Percentiles rank a stretch among this genome's conserved stretches.
Conservation (phyloP, 2,888 invertebrate genomes). For the Aphrophora alni region DNA sequence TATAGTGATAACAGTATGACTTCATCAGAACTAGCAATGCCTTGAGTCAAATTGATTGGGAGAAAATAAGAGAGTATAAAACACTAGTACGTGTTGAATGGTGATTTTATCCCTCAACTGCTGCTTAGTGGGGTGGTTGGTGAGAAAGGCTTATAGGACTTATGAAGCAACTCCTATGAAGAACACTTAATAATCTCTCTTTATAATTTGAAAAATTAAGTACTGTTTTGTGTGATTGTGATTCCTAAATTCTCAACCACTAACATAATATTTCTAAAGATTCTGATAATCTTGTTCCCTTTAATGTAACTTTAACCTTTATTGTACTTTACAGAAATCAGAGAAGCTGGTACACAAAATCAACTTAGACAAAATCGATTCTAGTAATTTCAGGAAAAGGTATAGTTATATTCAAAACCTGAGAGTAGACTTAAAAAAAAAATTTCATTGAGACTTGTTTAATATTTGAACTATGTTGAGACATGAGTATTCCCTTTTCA, state of each 20-base stretch:
- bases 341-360: too few species aligned
- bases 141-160: slow-evolving; percentile 50
- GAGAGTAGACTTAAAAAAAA: too few species aligned
- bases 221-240: slow-evolving; percentile 41
- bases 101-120: slow-evolving; percentile 56
- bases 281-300: slow-evolving; percentile 45
- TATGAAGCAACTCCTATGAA: slow-evolving; percentile 32
- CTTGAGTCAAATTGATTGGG: slow-evolving; percentile 62
- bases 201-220: slow-evolving; percentile 32
- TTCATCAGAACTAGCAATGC: slow-evolving; percentile 55
- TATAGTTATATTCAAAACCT: too few species aligned
- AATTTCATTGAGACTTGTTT: too few species aligned
- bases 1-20: slow-evolving; percentile 56
- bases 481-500: too few species aligned
- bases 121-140: slow-evolving; percentile 58
- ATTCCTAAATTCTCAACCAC: background rate
- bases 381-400: too few species aligned
- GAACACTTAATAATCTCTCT: slow-evolving; percentile 31
- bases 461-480: too few species aligned
- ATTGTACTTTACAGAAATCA: too few species aligned
- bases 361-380: too few species aligned
- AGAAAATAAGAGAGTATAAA: slow-evolving; percentile 49
- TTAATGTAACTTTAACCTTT: too few species aligned
- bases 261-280: slow-evolving; percentile 15
- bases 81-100: slow-evolving; percentile 47